Evolutionary conservation across 2,113 vertebrate species (phyloP).

Genomic region (Columbina picui): DNA sequence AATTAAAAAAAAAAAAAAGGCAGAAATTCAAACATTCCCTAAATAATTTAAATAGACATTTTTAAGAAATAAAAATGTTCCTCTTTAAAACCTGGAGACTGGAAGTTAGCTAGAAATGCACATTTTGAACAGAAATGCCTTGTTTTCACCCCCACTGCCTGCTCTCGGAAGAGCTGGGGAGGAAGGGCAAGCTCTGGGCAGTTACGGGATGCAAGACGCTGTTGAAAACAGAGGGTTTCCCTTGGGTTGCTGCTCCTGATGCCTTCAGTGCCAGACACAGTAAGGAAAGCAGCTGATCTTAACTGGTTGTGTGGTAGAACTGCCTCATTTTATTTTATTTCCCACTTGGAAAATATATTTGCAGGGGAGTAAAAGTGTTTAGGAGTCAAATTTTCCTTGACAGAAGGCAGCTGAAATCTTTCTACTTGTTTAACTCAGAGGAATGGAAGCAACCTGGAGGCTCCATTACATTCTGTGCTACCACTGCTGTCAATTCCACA

Average conservation of each 20-base stretch:
- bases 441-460: not conserved
- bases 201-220: not conserved
- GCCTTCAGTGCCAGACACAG: not conserved
- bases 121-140: not conserved
- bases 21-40: not conserved
- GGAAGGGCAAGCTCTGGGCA: not conserved
- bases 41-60: not conserved
- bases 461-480: not conserved
- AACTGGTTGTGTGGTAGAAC: not conserved
- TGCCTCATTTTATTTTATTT: slow-evolving; percentile 18
- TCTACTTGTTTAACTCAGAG: not conserved
- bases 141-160: not conserved
- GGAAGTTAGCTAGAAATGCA: not conserved
- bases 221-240: not conserved
- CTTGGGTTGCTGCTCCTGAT: not conserved
- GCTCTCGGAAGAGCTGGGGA: not conserved
- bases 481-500: not conserved
- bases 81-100: not conserved
- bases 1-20: not conserved
- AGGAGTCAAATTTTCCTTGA: not conserved
- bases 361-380: not conserved
- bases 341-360: not conserved
- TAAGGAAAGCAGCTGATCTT: not conserved
- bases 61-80: not conserved
- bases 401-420: not conserved